Conservation (phyloP, 2,888 invertebrate species). For the Rhimphoctona megacephalus region DNA sequence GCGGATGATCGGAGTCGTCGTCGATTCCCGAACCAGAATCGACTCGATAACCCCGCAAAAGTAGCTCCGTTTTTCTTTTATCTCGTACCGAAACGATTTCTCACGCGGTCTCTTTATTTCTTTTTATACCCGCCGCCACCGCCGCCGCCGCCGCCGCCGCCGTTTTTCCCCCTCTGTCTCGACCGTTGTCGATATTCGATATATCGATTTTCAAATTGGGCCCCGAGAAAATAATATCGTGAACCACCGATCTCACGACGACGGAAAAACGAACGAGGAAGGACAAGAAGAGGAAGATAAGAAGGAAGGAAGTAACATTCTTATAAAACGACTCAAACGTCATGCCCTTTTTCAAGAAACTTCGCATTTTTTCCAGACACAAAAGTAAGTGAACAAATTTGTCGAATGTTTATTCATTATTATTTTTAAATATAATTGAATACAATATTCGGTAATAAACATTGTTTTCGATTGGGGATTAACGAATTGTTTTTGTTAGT, state of each 20-base stretch:
- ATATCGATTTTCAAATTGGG: constrained; percentile 59
- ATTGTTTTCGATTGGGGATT: background rate
- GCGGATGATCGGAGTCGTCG: constrained; percentile 57
- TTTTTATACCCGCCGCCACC: background rate
- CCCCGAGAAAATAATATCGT: constrained; percentile 10
- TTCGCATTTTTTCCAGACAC: constrained; percentile 79
- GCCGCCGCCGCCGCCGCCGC: too few species aligned
- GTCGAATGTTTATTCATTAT: background rate
- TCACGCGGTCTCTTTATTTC: constrained; percentile 33
- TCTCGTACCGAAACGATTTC: constrained; percentile 24
- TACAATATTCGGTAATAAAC: background rate
- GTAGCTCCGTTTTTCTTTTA: constrained; percentile 13
- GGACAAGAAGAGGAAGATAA: constrained; percentile 13
- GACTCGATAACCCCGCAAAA: constrained; percentile 4
- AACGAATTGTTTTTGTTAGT: background rate
- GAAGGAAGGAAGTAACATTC: background rate
- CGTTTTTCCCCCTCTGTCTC: background rate
- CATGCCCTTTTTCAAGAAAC: constrained; percentile 82
- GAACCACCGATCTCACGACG: background rate
- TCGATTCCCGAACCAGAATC: constrained; percentile 38
- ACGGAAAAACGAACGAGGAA: background rate
- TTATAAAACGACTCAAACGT: constrained; percentile 17
- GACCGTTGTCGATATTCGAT: constrained; percentile 27
- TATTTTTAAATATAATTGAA: background rate
- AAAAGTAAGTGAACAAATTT: constrained; percentile 77